phyloP scores from a whole-genome alignment of 2,797 vertebrate genomes.

The Pseudopleuronectes americanus region DNA sequence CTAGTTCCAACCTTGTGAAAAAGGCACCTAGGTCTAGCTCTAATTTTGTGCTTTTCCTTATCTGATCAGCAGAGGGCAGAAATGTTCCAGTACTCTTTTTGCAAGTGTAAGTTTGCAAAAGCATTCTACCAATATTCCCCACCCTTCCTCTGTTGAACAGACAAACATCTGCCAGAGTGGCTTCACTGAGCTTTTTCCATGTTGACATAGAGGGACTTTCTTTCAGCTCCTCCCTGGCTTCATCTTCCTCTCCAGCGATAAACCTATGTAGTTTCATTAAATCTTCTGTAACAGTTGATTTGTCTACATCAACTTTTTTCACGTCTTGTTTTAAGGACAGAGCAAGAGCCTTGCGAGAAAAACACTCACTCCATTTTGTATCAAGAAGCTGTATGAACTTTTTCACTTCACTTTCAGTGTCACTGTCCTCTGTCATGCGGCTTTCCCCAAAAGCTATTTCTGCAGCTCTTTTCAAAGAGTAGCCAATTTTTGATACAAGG shows the following conservation, averaged over 20 bases:
- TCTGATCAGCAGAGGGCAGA: slow-evolving; percentile 74
- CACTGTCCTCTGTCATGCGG: slow-evolving; percentile 76
- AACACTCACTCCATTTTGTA: slow-evolving; percentile 74
- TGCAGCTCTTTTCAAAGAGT: slow-evolving; percentile 78
- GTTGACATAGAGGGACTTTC: slow-evolving; percentile 71
- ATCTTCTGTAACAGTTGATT: slow-evolving; percentile 76
- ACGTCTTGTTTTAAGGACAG: slow-evolving; percentile 60
- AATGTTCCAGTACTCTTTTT: slow-evolving; percentile 66
- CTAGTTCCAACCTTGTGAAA: slow-evolving; percentile 76
- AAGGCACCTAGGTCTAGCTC: slow-evolving; percentile 71
- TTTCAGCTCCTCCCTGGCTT: slow-evolving; percentile 71
- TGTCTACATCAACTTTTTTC: slow-evolving; percentile 70
- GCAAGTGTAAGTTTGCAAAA: slow-evolving; percentile 69
- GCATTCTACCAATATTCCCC: slow-evolving; percentile 77
- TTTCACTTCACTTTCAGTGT: slow-evolving; percentile 71
- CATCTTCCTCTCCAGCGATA: slow-evolving; percentile 68
- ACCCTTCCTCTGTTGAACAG: slow-evolving; percentile 79
- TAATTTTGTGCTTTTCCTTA: slow-evolving; percentile 75
- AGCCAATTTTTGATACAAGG: slow-evolving; percentile 77
- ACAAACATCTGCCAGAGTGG: slow-evolving; percentile 77
- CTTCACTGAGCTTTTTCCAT: slow-evolving; percentile 80
- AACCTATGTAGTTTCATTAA: slow-evolving; percentile 75
- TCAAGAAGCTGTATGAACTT: slow-evolving; percentile 79
- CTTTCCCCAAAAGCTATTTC: slow-evolving; percentile 82
- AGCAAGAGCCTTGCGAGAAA: slow-evolving; percentile 68